Conservation (phyloP, 2,888 invertebrate genomes). For the Sarcophaga rosellei region DNA sequence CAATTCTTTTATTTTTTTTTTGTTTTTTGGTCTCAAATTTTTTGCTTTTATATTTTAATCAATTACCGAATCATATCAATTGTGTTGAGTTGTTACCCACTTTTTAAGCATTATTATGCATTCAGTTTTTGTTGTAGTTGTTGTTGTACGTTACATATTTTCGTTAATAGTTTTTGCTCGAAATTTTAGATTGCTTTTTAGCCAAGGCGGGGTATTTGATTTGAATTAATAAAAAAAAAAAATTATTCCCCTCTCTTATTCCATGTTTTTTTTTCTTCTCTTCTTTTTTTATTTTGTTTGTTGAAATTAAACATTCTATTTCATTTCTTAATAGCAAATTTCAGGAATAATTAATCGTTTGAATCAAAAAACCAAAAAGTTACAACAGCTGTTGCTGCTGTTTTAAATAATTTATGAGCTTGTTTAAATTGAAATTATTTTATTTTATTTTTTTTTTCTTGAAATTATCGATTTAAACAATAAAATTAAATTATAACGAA, state of each 20-base stretch:
- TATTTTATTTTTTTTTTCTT: no score
- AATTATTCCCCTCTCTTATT: background rate
- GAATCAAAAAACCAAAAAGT: no score
- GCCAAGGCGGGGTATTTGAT: conserved; percentile 22
- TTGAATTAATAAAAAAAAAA: background rate
- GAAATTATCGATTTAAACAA: no score
- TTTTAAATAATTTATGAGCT: no score
- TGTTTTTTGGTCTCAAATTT: background rate
- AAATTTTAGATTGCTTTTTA: conserved; percentile 56
- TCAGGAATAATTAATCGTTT: background rate
- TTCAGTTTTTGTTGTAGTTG: conserved; percentile 31
- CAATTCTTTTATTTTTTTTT: conserved; percentile 23
- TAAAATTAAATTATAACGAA: no score
- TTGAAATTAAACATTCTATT: conserved; percentile 40
- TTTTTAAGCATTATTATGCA: conserved; percentile 55
- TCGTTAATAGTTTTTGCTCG: conserved; percentile 15
- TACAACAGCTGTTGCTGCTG: no score
- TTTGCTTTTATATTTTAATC: conserved; percentile 34
- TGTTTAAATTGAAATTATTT: no score
- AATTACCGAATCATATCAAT: conserved; percentile 63
- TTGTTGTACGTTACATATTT: conserved; percentile 43
- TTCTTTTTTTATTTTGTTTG: background rate
- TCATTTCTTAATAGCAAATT: conserved; percentile 2
- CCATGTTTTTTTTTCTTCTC: background rate
- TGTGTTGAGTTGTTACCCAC: conserved; percentile 60